A percentile compares a stretch with the other conserved stretches of the same genome.
phyloP scores from a whole-genome alignment of 2,113 vertebrate genomes.

The Scolopax mira region DNA sequence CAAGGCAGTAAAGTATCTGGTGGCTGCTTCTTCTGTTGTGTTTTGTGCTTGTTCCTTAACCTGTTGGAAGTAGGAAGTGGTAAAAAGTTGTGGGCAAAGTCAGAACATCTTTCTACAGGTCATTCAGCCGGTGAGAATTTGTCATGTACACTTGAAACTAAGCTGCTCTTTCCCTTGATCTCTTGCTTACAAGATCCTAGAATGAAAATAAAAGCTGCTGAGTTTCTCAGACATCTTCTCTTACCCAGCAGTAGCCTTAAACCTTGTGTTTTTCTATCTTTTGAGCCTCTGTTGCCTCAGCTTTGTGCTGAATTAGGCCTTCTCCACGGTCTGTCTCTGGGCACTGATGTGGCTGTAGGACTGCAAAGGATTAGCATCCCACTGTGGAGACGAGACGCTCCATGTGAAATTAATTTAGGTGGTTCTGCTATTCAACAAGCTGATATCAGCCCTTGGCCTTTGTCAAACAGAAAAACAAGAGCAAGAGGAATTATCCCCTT shows the following conservation, averaged over 20 bases:
- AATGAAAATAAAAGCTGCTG: neutral
- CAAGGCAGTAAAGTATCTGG: neutral
- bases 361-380: constrained; percentile 1
- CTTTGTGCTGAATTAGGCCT: neutral
- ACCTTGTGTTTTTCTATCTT: neutral
- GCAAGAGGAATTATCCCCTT: neutral
- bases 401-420: constrained; percentile 49
- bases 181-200: neutral
- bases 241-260: neutral
- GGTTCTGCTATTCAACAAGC: neutral
- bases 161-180: neutral
- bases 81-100: neutral
- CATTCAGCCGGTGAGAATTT: neutral
- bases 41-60: neutral
- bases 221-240: neutral
- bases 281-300: neutral
- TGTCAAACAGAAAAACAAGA: constrained; percentile 26
- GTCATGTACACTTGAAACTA: neutral
- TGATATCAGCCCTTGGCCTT: neutral
- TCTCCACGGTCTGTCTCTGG: neutral
- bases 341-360: neutral
- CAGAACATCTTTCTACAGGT: neutral
- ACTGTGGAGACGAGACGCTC: constrained; percentile 1
- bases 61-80: neutral
- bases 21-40: neutral